Conservation (phyloP, 2,113 vertebrate genomes). For the Eretmochelys imbricata region DNA sequence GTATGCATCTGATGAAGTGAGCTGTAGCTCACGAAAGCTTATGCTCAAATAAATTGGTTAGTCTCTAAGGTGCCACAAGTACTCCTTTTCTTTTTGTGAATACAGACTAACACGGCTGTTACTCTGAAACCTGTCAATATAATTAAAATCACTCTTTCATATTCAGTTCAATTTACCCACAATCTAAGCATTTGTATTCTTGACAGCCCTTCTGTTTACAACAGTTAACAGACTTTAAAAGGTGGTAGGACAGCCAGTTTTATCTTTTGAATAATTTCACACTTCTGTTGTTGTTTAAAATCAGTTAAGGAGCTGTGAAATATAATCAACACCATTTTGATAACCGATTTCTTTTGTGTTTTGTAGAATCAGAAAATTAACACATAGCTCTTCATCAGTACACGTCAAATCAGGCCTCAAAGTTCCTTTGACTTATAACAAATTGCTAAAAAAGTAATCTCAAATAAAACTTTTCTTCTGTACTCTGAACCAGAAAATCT, state of each 20-base stretch:
- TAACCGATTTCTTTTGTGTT: constrained; percentile 35
- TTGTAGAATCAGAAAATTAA: constrained; percentile 56
- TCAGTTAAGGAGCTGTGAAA: constrained; percentile 68
- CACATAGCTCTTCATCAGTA: neutral
- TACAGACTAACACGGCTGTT: too few relatives aligned
- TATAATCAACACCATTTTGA: constrained; percentile 61
- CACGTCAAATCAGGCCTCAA: constrained; percentile 48
- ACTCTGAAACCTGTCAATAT: neutral
- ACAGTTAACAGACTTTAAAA: constrained; percentile 41
- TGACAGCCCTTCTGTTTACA: constrained; percentile 45
- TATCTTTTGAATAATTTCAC: constrained; percentile 60
- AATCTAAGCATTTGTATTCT: constrained; percentile 15
- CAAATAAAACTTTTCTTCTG: constrained; percentile 25
- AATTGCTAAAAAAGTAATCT: constrained; percentile 14
- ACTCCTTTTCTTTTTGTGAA: too few relatives aligned
- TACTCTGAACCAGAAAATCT: neutral
- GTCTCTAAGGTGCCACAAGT: too few relatives aligned
- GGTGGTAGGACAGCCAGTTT: constrained; percentile 55
- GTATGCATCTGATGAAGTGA: too few relatives aligned
- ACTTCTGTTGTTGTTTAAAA: constrained; percentile 32
- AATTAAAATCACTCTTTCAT: constrained; percentile 39
- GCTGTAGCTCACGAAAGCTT: too few relatives aligned
- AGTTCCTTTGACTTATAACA: constrained; percentile 32
- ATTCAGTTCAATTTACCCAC: constrained; percentile 30
- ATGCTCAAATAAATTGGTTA: too few relatives aligned